Percentiles rank a stretch among this genome's conserved stretches.
Conservation (phyloP, 2,797 vertebrate species). For the Lindbergichthys nudifrons region DNA sequence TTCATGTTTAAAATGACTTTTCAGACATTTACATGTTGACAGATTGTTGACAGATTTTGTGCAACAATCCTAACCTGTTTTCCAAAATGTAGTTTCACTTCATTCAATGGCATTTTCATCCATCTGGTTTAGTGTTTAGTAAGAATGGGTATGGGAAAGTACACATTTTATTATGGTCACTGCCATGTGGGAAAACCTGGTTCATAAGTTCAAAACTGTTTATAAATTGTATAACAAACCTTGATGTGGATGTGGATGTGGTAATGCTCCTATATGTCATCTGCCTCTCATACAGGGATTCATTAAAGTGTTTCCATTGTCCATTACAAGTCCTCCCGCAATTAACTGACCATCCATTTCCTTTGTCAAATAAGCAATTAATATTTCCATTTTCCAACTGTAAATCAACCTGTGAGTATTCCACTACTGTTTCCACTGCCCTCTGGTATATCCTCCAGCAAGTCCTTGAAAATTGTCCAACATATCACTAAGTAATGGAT, state of each 20-base stretch:
- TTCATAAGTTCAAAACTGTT: neutral
- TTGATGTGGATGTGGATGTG: neutral
- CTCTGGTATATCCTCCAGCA: constrained; percentile 14
- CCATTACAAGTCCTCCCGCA: constrained; percentile 22
- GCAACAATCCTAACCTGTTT: neutral
- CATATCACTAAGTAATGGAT: constrained; percentile 15
- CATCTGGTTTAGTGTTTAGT: neutral
- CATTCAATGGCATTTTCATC: neutral
- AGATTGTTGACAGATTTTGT: no score
- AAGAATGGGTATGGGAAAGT: neutral
- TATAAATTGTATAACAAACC: neutral
- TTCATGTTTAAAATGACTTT: no score
- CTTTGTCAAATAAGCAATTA: constrained; percentile 23
- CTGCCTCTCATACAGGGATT: constrained; percentile 6
- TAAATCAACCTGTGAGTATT: constrained; percentile 29
- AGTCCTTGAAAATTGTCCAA: constrained; percentile 5
- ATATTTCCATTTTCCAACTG: constrained; percentile 28
- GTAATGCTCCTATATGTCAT: neutral
- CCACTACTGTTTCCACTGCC: constrained; percentile 7
- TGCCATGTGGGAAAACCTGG: neutral
- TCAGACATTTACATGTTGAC: no score
- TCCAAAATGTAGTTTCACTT: neutral
- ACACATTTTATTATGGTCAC: neutral
- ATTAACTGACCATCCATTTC: constrained; percentile 18
- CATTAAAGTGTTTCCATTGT: neutral